These are phyloP conservation scores for Zosterops pallidus DNA, from an alignment of 2,113 vertebrate genomes.

Conservation along the genomic window DNA sequence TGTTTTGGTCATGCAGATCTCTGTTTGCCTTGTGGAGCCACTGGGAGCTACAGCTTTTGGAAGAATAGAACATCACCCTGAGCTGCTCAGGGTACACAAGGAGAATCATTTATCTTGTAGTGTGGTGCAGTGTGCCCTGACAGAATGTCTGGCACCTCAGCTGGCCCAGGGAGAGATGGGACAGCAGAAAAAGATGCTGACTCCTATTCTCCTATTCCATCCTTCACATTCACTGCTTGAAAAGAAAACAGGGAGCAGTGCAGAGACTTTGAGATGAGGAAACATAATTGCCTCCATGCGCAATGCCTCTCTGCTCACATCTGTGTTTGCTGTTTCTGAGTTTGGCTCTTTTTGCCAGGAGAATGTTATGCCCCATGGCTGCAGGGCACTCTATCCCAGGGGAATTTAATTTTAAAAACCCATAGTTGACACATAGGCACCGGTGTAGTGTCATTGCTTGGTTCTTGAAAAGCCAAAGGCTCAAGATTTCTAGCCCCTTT, in stretches of 20 bases:
- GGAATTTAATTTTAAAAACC: not conserved
- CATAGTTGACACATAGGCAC: rapidly evolving
- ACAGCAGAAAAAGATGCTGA: rapidly evolving
- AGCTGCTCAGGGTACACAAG: not conserved
- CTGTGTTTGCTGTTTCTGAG: not conserved
- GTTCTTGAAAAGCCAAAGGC: not conserved
- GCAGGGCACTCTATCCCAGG: not conserved
- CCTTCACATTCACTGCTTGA: not conserved
- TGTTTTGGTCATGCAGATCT: not conserved
- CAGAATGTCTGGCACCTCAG: not conserved
- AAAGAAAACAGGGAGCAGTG: not conserved
- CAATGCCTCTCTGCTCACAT: not conserved
- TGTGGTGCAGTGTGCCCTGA: not conserved
- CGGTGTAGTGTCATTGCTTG: not conserved
- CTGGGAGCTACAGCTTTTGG: not conserved
- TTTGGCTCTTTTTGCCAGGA: not conserved
- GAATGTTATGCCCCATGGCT: not conserved
- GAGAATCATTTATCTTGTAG: not conserved
- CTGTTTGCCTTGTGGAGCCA: not conserved
- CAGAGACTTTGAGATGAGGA: not conserved
- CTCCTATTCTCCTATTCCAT: not conserved
- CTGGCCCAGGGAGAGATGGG: not conserved
- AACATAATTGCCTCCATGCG: not conserved
- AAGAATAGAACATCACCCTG: not conserved
- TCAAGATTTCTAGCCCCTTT: not conserved